These are phyloP conservation scores for Arizona elegans DNA, from an alignment of 2,113 vertebrate genomes.

Conservation along the genomic window DNA sequence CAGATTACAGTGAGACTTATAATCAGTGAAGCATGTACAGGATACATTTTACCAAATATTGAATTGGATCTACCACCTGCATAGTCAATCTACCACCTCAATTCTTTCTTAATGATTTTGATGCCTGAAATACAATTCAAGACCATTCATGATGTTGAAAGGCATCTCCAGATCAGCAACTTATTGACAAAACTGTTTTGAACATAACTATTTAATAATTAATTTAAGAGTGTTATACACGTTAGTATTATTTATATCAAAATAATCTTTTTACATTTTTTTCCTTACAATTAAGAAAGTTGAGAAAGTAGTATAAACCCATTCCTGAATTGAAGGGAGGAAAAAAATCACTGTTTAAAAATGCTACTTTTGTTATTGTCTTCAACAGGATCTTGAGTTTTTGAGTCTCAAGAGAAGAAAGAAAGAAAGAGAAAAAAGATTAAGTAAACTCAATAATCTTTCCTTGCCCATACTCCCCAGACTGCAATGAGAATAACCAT, in stretches of 20 bases:
- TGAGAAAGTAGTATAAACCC: neutral
- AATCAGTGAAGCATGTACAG: neutral
- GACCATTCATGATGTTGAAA: neutral
- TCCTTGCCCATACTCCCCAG: constrained; percentile 65
- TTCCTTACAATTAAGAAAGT: neutral
- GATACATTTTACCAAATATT: neutral
- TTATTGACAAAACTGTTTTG: neutral
- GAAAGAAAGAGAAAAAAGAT: neutral
- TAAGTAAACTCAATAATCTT: constrained; percentile 39
- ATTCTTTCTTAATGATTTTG: neutral
- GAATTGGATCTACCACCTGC: neutral
- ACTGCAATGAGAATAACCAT: constrained; percentile 64
- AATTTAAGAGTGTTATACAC: neutral
- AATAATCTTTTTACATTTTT: neutral
- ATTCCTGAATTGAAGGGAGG: neutral
- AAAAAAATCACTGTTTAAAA: neutral
- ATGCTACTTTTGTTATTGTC: neutral
- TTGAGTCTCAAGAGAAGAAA: neutral
- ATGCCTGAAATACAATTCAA: neutral
- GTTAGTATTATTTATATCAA: neutral
- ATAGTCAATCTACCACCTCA: neutral
- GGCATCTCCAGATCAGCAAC: neutral
- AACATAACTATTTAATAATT: constrained; percentile 11
- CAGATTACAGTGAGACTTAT: neutral
- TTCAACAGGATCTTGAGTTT: neutral